phyloP scores from a whole-genome alignment of 2,888 invertebrate genomes.

The Spisula solida region DNA sequence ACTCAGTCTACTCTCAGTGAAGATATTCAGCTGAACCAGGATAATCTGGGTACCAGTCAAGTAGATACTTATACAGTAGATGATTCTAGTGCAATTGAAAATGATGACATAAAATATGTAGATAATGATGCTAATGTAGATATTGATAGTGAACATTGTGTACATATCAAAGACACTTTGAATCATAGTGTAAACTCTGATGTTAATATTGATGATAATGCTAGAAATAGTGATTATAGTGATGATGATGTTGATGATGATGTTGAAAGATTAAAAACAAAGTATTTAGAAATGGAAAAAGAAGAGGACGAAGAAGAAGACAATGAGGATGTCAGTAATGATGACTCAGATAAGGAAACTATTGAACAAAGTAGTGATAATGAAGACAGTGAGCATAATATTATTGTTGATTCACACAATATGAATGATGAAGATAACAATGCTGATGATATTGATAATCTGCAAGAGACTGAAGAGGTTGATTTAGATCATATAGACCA shows the following conservation, averaged over 20 bases:
- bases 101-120: conserved; percentile 38
- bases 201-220: conserved; percentile 31
- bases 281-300: conserved; percentile 46
- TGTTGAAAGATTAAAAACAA: conserved; percentile 35
- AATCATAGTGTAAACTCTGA: conserved; percentile 26
- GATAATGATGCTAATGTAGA: conserved; percentile 45
- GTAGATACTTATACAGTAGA: conserved; percentile 49
- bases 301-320: conserved; percentile 25
- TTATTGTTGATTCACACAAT: conserved; percentile 48
- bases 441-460: conserved; percentile 49
- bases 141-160: conserved; percentile 42
- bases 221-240: conserved; percentile 22
- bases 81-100: conserved; percentile 23
- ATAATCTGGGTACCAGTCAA: conserved; percentile 42
- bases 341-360: conserved; percentile 40
- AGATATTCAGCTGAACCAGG: conserved; percentile 16
- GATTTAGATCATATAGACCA: conserved; percentile 21
- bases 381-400: conserved; percentile 51
- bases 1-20: conserved; percentile 24
- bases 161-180: conserved; percentile 46
- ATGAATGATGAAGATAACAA: conserved; percentile 49
- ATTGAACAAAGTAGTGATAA: conserved; percentile 46
- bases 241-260: conserved; percentile 31
- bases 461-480: conserved; percentile 29
- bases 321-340: not conserved